Conservation (phyloP, 2,797 vertebrate genomes). For the Buceros bicornis region DNA sequence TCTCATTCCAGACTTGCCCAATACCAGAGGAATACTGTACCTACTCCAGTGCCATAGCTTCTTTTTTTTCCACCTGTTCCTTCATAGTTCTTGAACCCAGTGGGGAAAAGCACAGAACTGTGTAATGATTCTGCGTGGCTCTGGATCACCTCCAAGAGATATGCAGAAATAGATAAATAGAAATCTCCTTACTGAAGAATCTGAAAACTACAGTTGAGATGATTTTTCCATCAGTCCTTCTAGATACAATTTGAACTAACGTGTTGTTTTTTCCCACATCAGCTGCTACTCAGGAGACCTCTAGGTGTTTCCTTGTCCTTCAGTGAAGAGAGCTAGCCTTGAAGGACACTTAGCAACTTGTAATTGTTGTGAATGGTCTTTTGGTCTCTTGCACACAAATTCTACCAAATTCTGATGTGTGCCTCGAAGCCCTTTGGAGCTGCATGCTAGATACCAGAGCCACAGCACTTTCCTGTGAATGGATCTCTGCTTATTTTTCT, state of each 20-base stretch:
- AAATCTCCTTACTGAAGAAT: not conserved
- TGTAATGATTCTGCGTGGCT: not conserved
- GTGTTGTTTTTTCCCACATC: not conserved
- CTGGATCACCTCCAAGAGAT: not conserved
- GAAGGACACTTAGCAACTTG: not conserved
- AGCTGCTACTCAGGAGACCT: not conserved
- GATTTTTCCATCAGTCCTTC: not conserved
- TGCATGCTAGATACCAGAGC: not conserved
- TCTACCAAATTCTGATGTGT: not conserved
- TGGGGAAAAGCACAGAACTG: not conserved
- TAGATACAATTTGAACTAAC: not conserved
- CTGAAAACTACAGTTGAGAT: not conserved
- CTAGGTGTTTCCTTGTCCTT: not conserved
- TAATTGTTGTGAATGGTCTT: not conserved
- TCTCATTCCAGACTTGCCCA: not conserved
- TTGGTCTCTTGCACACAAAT: not conserved
- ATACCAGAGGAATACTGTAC: not conserved
- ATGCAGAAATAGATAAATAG: not conserved
- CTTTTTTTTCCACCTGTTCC: not conserved
- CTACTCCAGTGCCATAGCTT: not conserved
- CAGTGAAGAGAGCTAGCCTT: not conserved
- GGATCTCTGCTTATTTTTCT: not conserved
- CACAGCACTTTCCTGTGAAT: not conserved
- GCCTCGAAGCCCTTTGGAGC: not conserved
- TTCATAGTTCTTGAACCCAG: not conserved